Percentiles rank a stretch among this genome's conserved stretches.
phyloP scores from a whole-genome alignment of 2,113 vertebrate genomes.

The Toxotes jaculatrix region DNA sequence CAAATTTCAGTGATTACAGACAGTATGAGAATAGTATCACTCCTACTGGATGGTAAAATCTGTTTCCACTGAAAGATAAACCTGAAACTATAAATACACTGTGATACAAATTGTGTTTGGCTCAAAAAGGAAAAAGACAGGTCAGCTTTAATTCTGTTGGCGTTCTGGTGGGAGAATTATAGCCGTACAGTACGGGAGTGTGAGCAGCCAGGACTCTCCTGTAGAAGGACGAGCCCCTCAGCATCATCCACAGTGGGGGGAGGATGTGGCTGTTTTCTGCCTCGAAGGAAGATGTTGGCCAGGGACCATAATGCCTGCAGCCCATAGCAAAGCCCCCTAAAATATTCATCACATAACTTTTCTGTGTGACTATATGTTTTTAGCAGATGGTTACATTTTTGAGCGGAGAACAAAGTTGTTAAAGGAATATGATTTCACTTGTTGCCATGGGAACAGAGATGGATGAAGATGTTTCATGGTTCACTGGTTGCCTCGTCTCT shows the following conservation, averaged over 20 bases:
- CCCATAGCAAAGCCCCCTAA: slow-evolving; percentile 68
- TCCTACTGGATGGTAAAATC: not conserved
- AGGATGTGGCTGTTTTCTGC: slow-evolving; percentile 70
- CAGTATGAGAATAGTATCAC: not conserved
- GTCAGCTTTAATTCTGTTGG: slow-evolving; percentile 42
- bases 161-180: slow-evolving; percentile 47
- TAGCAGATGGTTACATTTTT: slow-evolving; percentile 82
- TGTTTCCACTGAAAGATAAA: slow-evolving; percentile 2
- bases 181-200: slow-evolving; percentile 25
- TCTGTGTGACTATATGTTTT: slow-evolving; percentile 80
- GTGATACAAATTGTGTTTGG: slow-evolving; percentile 23
- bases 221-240: slow-evolving; percentile 60
- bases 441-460: slow-evolving; percentile 87
- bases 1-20: not conserved
- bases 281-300: slow-evolving; percentile 72
- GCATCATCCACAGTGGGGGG: slow-evolving; percentile 60
- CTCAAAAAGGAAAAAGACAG: slow-evolving; percentile 23
- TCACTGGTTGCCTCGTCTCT: slow-evolving; percentile 76
- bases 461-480: slow-evolving; percentile 85
- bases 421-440: slow-evolving; percentile 83
- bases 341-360: slow-evolving; percentile 83
- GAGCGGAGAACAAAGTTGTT: slow-evolving; percentile 81
- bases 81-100: not conserved
- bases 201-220: slow-evolving; percentile 63
- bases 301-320: slow-evolving; percentile 75